A percentile compares a stretch with the other conserved stretches of the same genome.
Evolutionary conservation across 1,140 invertebrate genomes (phyloP).

Genomic region (Drosophila melanica): DNA sequence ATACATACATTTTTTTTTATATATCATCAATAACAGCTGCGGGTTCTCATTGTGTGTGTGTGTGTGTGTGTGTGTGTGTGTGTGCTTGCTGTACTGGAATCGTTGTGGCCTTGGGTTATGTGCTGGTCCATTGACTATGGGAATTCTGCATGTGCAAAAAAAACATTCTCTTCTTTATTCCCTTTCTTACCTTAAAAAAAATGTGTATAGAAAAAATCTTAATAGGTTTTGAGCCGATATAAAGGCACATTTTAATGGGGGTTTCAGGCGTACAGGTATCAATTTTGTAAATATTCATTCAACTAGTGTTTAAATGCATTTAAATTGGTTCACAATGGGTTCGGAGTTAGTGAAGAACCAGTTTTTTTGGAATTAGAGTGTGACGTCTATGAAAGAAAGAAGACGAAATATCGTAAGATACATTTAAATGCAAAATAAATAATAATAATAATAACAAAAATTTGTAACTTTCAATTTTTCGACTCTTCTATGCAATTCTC

Average conservation of each 20-base stretch:
- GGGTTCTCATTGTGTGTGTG: conserved; percentile 25
- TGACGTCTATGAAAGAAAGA: too few relatives aligned
- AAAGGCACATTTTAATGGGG: background rate
- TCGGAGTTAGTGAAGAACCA: too few relatives aligned
- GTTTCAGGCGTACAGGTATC: background rate
- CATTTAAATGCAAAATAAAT: too few relatives aligned
- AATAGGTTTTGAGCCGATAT: conserved; percentile 2
- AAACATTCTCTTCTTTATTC: background rate
- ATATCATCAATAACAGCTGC: conserved; percentile 65
- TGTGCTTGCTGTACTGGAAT: conserved; percentile 34
- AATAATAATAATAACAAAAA: background rate
- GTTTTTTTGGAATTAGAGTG: too few relatives aligned
- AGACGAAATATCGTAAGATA: too few relatives aligned
- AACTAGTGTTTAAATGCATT: background rate
- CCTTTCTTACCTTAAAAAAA: conserved; percentile 7
- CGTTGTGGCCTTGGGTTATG: conserved; percentile 57
- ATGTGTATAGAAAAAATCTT: conserved; percentile 7
- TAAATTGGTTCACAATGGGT: background rate
- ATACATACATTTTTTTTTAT: conserved; percentile 4
- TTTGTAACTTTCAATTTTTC: background rate
- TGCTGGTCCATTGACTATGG: conserved; percentile 46
- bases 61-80: background rate
- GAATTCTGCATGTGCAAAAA: conserved; percentile 58
- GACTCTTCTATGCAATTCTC: background rate
- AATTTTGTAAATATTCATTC: background rate